Percentiles rank a stretch among this genome's conserved stretches.
These are phyloP conservation scores for Eupeodes luniger DNA, from an alignment of 2,888 invertebrate genomes.

Conservation along the genomic window DNA sequence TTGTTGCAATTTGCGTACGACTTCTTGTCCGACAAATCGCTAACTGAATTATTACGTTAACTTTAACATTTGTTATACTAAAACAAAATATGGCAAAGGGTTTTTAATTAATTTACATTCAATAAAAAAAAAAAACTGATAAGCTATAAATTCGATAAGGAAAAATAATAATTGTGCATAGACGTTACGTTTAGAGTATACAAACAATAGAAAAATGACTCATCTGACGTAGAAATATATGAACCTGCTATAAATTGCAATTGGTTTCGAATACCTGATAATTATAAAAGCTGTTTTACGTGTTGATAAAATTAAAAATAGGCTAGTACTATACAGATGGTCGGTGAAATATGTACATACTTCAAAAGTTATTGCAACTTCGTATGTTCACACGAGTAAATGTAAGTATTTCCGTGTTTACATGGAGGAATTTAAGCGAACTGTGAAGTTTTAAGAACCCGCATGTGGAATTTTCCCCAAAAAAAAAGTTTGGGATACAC, in stretches of 20 bases:
- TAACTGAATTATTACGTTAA: not conserved
- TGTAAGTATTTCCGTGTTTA: too few species aligned
- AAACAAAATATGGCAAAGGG: not conserved
- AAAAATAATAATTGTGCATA: not conserved
- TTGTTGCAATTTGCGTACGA: not conserved
- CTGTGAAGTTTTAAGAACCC: too few species aligned
- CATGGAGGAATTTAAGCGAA: too few species aligned
- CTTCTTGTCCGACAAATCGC: conserved; percentile 17
- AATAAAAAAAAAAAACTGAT: conserved; percentile 9
- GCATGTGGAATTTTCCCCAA: too few species aligned
- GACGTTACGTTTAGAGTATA: not conserved
- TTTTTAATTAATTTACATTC: not conserved
- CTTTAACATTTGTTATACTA: not conserved
- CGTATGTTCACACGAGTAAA: too few species aligned
- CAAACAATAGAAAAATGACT: not conserved
- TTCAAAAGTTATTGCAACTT: too few species aligned
- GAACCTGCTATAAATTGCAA: not conserved
- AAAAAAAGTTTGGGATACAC: too few species aligned
- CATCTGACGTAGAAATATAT: not conserved
- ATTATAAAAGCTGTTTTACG: not conserved
- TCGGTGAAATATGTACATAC: too few species aligned
- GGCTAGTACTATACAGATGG: too few species aligned
- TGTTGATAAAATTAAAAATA: too few species aligned
- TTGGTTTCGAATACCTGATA: not conserved
- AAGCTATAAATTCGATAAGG: conserved; percentile 13